A percentile compares a stretch with the other conserved stretches of the same genome.
These are phyloP conservation scores for Arrhamphus sclerolepis DNA, from an alignment of 2,797 vertebrate genomes.

Conservation along the genomic window DNA sequence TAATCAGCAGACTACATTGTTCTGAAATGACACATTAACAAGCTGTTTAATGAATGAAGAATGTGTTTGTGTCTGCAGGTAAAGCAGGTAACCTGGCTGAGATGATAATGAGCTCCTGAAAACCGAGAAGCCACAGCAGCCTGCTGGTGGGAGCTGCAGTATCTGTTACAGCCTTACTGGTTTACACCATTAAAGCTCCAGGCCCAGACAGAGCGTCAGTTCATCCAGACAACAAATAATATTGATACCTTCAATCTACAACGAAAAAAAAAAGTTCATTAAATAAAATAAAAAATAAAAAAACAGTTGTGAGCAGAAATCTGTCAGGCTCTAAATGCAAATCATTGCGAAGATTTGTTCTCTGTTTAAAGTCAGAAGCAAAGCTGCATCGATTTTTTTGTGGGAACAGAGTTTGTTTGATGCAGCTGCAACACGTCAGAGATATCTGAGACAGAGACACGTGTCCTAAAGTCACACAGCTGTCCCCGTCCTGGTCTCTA, in stretches of 20 bases:
- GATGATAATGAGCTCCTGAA: conserved; percentile 69
- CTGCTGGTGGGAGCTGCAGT: conserved; percentile 66
- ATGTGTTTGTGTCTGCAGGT: conserved; percentile 4
- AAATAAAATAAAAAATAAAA: background rate
- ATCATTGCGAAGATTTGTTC: conserved; percentile 60
- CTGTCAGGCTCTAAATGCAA: conserved; percentile 54
- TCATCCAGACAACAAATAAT: no score
- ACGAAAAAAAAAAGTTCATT: background rate
- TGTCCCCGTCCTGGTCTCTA: conserved; percentile 17
- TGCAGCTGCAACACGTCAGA: conserved; percentile 65
- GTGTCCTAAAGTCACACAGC: conserved; percentile 64
- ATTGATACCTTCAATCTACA: background rate
- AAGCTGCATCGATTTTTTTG: conserved; percentile 56
- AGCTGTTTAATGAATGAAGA: background rate
- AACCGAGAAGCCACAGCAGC: conserved; percentile 74
- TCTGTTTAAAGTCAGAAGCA: conserved; percentile 63
- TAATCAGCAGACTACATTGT: no score
- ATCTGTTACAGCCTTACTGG: conserved; percentile 67
- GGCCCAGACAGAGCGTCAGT: background rate
- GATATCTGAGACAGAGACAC: conserved; percentile 46
- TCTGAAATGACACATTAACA: no score
- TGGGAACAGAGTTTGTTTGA: conserved; percentile 73
- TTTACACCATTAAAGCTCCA: conserved; percentile 59
- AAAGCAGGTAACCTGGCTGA: conserved; percentile 3
- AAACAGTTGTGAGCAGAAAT: conserved; percentile 40